These are phyloP conservation scores for Acrobasis consociella DNA, from an alignment of 2,888 invertebrate genomes.

Conservation along the genomic window DNA sequence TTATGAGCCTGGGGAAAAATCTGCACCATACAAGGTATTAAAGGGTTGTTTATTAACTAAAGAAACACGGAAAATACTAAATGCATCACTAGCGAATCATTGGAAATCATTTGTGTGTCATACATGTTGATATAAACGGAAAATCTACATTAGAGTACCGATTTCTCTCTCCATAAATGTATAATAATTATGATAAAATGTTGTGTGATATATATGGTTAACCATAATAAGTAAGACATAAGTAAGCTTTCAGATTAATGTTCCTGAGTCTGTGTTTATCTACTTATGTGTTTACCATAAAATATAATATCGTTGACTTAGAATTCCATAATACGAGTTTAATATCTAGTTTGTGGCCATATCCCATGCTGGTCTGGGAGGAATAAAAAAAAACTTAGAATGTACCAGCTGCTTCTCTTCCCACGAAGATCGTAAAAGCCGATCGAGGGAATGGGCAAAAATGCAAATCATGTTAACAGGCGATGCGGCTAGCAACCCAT, in stretches of 20 bases:
- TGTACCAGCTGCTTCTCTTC: too few relatives aligned
- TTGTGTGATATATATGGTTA: not conserved
- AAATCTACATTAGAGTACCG: not conserved
- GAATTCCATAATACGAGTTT: too few relatives aligned
- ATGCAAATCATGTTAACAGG: too few relatives aligned
- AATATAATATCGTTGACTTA: too few relatives aligned
- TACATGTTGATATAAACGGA: slow-evolving; percentile 1
- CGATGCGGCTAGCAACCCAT: too few relatives aligned
- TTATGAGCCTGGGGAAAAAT: not conserved
- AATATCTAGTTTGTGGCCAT: too few relatives aligned
- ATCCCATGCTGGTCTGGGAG: too few relatives aligned
- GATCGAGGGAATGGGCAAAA: too few relatives aligned
- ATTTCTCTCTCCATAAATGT: slow-evolving; percentile 1
- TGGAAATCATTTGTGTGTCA: slow-evolving; percentile 10
- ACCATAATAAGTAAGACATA: not conserved
- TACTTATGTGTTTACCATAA: too few relatives aligned
- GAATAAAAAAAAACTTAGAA: too few relatives aligned
- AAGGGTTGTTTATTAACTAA: not conserved
- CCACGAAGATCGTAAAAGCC: too few relatives aligned
- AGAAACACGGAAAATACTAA: slow-evolving; percentile 1
- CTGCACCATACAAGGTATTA: not conserved
- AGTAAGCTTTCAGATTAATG: not conserved
- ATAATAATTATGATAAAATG: slow-evolving; percentile 3
- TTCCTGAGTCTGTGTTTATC: too few relatives aligned
- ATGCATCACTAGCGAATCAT: not conserved